Conservation (phyloP, 2,888 invertebrate species). For the Apocheima hispidaria region DNA sequence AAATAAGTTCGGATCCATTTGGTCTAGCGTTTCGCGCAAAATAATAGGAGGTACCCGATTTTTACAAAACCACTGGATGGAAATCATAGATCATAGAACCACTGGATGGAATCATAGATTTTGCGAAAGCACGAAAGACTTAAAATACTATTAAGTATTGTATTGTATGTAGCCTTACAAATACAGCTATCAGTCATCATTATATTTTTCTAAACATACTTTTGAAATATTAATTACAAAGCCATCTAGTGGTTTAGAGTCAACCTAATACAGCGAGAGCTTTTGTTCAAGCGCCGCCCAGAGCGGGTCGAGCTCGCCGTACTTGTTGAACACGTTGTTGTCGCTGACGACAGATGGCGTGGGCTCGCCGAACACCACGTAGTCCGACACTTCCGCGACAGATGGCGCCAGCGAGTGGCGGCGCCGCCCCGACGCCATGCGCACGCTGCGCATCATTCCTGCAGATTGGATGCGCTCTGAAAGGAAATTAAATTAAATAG, state of each 20-base stretch:
- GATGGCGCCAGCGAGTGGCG: slow-evolving; percentile 30
- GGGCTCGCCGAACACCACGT: slow-evolving; percentile 51
- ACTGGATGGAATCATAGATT: too few species aligned
- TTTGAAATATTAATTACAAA: background rate
- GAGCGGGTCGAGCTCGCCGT: slow-evolving; percentile 61
- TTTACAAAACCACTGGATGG: background rate
- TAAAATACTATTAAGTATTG: background rate
- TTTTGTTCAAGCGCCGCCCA: slow-evolving; percentile 77
- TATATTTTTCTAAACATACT: background rate
- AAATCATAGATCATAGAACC: too few species aligned
- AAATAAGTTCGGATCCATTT: background rate
- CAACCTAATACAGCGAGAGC: slow-evolving; percentile 54
- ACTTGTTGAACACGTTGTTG: slow-evolving; percentile 34
- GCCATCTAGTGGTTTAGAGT: slow-evolving; percentile 25
- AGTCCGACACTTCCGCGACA: slow-evolving; percentile 36
- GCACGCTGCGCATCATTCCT: slow-evolving; percentile 74
- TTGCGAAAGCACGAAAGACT: background rate
- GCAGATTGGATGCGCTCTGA: slow-evolving; percentile 70
- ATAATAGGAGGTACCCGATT: too few species aligned
- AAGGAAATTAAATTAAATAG: background rate
- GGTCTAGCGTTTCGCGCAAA: background rate
- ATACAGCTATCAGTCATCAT: background rate
- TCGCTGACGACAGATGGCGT: slow-evolving; percentile 49
- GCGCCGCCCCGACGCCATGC: slow-evolving; percentile 65
- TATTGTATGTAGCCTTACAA: background rate